Conservation (phyloP, 1,140 invertebrate genomes). For the Cydia strobilella region DNA sequence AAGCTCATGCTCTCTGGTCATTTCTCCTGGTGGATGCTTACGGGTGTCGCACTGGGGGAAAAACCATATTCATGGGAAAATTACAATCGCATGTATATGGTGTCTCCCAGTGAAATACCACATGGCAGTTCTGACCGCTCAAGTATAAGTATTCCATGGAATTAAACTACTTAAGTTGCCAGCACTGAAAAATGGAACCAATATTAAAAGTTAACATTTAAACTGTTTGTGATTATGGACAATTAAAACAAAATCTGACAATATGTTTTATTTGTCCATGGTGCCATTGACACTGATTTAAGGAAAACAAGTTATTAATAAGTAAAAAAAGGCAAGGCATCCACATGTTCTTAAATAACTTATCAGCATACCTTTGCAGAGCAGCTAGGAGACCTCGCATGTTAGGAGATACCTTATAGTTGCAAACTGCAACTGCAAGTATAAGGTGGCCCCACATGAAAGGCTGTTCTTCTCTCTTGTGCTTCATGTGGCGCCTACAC, state of each 20-base stretch:
- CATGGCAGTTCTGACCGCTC: background rate
- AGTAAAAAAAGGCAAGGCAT: too few species aligned
- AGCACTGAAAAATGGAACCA: too few species aligned
- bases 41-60: background rate
- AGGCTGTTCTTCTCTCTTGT: background rate
- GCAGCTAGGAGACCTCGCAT: background rate
- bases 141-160: too few species aligned
- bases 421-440: background rate
- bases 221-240: too few species aligned
- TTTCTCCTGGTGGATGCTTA: background rate
- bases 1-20: background rate
- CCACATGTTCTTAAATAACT: too few species aligned
- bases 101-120: background rate
- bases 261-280: too few species aligned
- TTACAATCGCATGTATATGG: background rate
- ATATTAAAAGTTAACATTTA: background rate
- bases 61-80: conserved; percentile 1
- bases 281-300: background rate
- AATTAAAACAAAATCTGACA: too few species aligned
- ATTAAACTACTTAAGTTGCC: too few species aligned
- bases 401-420: conserved; percentile 13
- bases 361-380: background rate
- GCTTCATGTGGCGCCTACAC: background rate
- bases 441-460: background rate
- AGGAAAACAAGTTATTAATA: background rate